These are phyloP conservation scores for Xerus rutilus DNA, from an alignment of 2,797 vertebrate genomes.

Conservation along the genomic window DNA sequence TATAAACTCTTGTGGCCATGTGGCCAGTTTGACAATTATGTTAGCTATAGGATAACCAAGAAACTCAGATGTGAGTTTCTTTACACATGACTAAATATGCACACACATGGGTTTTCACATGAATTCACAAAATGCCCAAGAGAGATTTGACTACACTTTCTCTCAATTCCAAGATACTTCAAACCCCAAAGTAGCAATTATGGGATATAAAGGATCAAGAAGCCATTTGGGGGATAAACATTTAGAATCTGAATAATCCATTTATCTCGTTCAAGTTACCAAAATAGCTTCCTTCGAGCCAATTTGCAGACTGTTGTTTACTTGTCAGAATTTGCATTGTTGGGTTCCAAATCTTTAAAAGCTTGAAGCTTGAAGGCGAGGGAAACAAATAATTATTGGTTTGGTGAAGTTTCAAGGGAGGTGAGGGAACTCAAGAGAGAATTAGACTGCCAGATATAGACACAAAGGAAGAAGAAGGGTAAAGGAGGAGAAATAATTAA, in stretches of 20 bases:
- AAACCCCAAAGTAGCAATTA: neutral
- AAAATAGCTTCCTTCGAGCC: constrained; percentile 44
- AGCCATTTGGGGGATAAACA: constrained; percentile 46
- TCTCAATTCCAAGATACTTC: constrained; percentile 27
- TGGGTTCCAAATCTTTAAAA: constrained; percentile 59
- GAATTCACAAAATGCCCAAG: neutral
- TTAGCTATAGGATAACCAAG: neutral
- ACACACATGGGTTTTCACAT: neutral
- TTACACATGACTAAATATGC: neutral
- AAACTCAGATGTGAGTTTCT: neutral
- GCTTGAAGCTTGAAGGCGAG: constrained; percentile 52
- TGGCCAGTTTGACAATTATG: neutral
- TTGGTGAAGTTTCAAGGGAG: constrained; percentile 56
- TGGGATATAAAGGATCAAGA: neutral
- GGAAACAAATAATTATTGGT: constrained; percentile 57
- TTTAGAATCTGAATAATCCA: constrained; percentile 27
- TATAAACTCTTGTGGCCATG: neutral
- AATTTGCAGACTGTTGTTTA: neutral
- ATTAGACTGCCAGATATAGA: constrained; percentile 7
- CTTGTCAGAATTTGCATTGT: neutral
- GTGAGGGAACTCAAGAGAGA: constrained; percentile 47
- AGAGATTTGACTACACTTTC: neutral
- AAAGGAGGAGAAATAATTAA: constrained; percentile 62
- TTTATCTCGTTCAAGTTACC: constrained; percentile 27
- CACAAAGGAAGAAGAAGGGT: constrained; percentile 7